Conservation (phyloP, 2,113 vertebrate genomes). For the Ictidomys tridecemlineatus region DNA sequence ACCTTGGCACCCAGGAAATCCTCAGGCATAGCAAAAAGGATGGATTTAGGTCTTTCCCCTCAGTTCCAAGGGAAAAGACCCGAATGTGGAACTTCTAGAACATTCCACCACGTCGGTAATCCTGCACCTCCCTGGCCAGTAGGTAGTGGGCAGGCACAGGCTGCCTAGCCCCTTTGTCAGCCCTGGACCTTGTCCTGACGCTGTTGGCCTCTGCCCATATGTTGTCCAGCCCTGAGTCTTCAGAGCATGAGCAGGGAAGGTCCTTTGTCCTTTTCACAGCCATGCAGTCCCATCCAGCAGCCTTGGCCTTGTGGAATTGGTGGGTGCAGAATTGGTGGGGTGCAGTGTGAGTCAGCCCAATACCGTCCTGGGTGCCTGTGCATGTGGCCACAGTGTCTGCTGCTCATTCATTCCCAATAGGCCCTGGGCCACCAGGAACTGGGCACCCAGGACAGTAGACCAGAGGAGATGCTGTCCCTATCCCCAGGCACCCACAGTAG, state of each 20-base stretch:
- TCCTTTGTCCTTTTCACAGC: background rate
- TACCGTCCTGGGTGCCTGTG: no score
- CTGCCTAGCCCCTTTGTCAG: fast-evolving
- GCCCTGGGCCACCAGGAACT: no score
- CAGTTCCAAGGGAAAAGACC: background rate
- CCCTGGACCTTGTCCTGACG: background rate
- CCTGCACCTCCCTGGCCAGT: fast-evolving
- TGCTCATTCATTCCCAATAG: no score
- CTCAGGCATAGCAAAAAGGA: background rate
- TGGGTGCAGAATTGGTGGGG: no score
- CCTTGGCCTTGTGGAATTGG: background rate
- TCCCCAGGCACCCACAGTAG: no score
- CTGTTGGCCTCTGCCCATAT: no score
- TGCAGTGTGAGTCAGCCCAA: no score
- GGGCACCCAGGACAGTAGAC: no score
- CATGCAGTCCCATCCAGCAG: fast-evolving
- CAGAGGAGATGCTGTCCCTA: no score
- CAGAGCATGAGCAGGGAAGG: fast-evolving
- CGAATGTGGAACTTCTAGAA: background rate
- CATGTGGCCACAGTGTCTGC: no score
- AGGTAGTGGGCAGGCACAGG: background rate
- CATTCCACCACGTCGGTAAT: background rate
- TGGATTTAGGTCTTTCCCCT: background rate
- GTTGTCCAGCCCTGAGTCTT: background rate
- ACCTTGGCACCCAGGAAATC: background rate